Conservation (phyloP, 2,113 vertebrate genomes). For the Ifrita kowaldi region DNA sequence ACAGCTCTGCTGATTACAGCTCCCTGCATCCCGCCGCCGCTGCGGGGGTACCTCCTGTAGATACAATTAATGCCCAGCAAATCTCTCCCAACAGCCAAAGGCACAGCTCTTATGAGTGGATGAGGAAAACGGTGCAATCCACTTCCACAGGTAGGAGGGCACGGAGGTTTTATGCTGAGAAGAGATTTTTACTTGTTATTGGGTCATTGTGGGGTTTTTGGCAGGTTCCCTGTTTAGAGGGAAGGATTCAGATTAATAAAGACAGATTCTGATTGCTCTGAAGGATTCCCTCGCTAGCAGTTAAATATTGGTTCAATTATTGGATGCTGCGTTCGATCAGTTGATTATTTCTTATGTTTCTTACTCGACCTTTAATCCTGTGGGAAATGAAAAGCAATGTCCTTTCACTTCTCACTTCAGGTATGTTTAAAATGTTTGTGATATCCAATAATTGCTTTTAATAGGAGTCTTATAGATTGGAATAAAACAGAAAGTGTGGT, state of each 20-base stretch:
- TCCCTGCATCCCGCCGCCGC: slow-evolving; percentile 77
- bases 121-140: slow-evolving; percentile 83
- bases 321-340: not conserved
- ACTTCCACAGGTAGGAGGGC: slow-evolving; percentile 84
- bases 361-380: not conserved
- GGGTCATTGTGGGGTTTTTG: not conserved
- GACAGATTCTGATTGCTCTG: not conserved
- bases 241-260: not conserved
- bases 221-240: not conserved
- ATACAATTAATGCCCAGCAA: slow-evolving; percentile 72
- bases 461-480: not conserved
- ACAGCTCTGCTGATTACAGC: slow-evolving; percentile 79
- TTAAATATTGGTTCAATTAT: not conserved
- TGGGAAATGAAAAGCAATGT: not conserved
- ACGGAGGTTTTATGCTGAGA: not conserved
- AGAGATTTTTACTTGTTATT: not conserved
- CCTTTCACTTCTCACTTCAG: not conserved
- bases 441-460: not conserved
- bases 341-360: not conserved
- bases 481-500: not conserved
- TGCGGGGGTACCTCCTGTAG: slow-evolving; percentile 69
- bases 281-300: not conserved
- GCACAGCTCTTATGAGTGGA: slow-evolving; percentile 86
- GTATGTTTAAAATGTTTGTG: not conserved
- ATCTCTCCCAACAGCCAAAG: slow-evolving; percentile 81